A percentile compares a stretch with the other conserved stretches of the same genome.
phyloP scores from a whole-genome alignment of 1,140 invertebrate species.

The Schlechtendalia chinensis region DNA sequence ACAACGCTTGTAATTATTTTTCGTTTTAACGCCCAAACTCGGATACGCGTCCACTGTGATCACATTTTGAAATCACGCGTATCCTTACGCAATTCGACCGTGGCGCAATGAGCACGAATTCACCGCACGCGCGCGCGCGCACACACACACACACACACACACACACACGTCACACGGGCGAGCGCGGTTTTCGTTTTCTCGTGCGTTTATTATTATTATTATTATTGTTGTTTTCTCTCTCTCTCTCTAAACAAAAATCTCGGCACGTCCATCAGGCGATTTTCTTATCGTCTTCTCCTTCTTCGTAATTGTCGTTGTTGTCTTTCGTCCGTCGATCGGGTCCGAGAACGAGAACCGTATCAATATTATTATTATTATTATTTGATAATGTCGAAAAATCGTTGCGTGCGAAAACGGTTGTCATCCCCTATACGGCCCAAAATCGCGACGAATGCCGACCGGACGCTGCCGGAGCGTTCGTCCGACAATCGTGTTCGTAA shows the following conservation, averaged over 20 bases:
- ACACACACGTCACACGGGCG: not conserved
- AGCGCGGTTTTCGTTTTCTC: not conserved
- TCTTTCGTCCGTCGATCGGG: not conserved
- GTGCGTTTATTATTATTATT: not conserved
- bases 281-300: too few relatives aligned
- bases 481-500: too few relatives aligned
- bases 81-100: conserved; percentile 11
- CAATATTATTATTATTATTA: not conserved
- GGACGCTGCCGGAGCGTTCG: too few relatives aligned
- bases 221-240: too few relatives aligned
- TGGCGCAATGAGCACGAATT: conserved; percentile 31
- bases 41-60: conserved; percentile 24
- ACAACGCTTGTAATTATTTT: conserved; percentile 35
- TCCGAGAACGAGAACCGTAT: not conserved
- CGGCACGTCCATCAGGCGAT: too few relatives aligned
- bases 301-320: too few relatives aligned
- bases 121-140: not conserved
- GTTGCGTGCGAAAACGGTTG: not conserved
- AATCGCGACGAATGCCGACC: too few relatives aligned
- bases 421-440: too few relatives aligned
- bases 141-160: too few relatives aligned
- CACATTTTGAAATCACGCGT: conserved; percentile 30
- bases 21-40: conserved; percentile 43
- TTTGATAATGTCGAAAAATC: too few relatives aligned
- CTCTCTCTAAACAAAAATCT: too few relatives aligned